Percentiles rank a stretch among this genome's conserved stretches.
These are phyloP conservation scores for Xylocampa areola DNA, from an alignment of 2,888 invertebrate genomes.

Conservation along the genomic window DNA sequence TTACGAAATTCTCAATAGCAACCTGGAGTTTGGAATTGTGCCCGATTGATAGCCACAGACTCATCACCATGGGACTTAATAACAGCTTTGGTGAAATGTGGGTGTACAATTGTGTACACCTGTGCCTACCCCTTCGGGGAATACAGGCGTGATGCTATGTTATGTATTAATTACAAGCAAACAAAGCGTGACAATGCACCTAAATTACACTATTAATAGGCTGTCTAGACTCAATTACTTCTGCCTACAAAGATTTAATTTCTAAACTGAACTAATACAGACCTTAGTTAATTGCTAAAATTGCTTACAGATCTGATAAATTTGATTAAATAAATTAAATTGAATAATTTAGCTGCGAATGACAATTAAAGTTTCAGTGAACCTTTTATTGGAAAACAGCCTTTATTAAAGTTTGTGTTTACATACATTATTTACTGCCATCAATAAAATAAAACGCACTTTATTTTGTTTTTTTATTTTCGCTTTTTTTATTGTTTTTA, in stretches of 20 bases:
- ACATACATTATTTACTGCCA: conserved; percentile 2
- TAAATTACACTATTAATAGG: conserved; percentile 13
- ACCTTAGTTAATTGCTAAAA: conserved; percentile 31
- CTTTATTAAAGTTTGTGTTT: conserved; percentile 13
- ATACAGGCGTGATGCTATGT: background rate
- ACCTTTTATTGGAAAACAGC: conserved; percentile 17
- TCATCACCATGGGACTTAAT: too few species aligned
- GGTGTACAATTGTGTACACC: too few species aligned
- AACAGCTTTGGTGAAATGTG: too few species aligned
- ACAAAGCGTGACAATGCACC: conserved; percentile 26
- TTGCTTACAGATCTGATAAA: conserved; percentile 26
- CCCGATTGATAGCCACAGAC: too few species aligned
- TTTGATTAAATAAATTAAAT: conserved; percentile 41
- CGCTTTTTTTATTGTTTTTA: too few species aligned
- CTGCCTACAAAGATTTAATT: conserved; percentile 19
- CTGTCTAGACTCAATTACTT: conserved; percentile 34
- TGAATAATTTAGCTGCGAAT: conserved; percentile 39
- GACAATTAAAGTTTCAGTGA: conserved; percentile 19
- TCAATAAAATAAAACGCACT: too few species aligned
- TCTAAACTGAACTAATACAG: conserved; percentile 26
- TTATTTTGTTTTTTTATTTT: too few species aligned
- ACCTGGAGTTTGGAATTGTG: too few species aligned
- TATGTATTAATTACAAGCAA: background rate
- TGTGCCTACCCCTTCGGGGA: too few species aligned
- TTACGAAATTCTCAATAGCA: too few species aligned